Evolutionary conservation across 2,888 invertebrate genomes (phyloP).

Genomic region (Chrysopilus asiliformis): DNA sequence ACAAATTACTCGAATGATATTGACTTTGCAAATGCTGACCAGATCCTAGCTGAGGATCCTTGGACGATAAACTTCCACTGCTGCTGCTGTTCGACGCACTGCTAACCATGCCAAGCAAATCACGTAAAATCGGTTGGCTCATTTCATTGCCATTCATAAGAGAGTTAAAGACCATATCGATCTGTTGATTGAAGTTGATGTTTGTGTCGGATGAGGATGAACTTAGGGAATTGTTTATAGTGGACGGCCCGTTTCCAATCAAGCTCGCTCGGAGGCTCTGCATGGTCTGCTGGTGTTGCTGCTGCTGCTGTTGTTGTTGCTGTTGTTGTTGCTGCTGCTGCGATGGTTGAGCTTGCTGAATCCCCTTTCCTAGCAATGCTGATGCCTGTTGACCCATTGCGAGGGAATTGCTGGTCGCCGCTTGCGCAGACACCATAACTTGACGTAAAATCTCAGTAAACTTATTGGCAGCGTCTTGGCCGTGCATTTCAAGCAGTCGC

Average conservation of each 20-base stretch:
- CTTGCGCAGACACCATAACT: constrained; percentile 24
- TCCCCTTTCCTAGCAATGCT: constrained; percentile 12
- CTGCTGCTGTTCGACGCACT: constrained; percentile 11
- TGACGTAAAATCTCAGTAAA: constrained; percentile 37
- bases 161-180: constrained; percentile 34
- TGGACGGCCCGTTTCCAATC: constrained; percentile 13
- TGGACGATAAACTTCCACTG: constrained; percentile 8
- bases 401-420: constrained; percentile 17
- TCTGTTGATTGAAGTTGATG: constrained; percentile 34
- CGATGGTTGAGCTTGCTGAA: constrained; percentile 14
- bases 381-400: constrained; percentile 14
- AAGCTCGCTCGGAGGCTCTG: constrained; percentile 11
- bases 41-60: constrained; percentile 10
- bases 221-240: constrained; percentile 3
- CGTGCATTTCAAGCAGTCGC: constrained; percentile 41
- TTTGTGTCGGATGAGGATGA: constrained; percentile 2
- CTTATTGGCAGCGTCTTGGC: constrained; percentile 43
- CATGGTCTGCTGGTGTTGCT: constrained; percentile 17
- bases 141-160: constrained; percentile 34
- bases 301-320: constrained; percentile 21
- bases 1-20: constrained; percentile 18
- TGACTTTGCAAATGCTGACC: constrained; percentile 18
- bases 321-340: constrained; percentile 16
- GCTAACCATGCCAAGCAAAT: constrained; percentile 31
- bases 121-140: constrained; percentile 32